Base-by-base conservation (phyloP, 1,140 invertebrate species). In the Anthonomus grandis region DNA sequence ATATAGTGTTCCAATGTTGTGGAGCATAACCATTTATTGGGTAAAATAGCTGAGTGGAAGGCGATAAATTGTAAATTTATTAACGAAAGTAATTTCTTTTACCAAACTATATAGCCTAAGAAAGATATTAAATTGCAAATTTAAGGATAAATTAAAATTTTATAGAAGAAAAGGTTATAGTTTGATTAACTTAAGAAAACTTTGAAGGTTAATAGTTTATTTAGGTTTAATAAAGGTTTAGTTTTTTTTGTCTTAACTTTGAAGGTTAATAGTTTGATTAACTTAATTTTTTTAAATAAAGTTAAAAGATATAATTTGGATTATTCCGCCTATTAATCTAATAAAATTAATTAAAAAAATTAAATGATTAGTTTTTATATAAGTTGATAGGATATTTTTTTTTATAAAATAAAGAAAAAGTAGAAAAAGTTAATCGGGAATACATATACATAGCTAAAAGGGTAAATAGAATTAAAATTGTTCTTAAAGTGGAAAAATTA, bases 1-100 rank as follows among this genome's bases (percentile, higher is more conserved):
- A 77, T 88, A 88, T 75, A 87, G 71, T 37, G 81, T 85, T 64
- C 83, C 84, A 81, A 88, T 87, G 80, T 87, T 63, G 83, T 86
- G 56, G 83, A 86, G 71, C 76, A 83, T 63, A 86, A 50, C 73
- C 78, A 81, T 78, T 44, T 72, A 64, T 60, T 68, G 60, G 70
- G 70, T 78, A 74, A 76, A 75, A 72, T 80, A 76, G 74, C 76
- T 75, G 76, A 77, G 70, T 72, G n/a, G n/a, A 76, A 79, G 72
- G 76, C 72, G 55, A 71, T 77, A 78, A 73, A 78, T 72, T 78
- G 75, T 78, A 78, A 78, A 78, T 79, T 74, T 78, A 77, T 76
- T 73, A 70, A 78, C 70, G 70, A 75, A 76, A 57, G 62, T 59
- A n/a, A n/a, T 67, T 74, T 74, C 72, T 74, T 70, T 77, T 75